phyloP scores from a whole-genome alignment of 2,888 invertebrate species.

The Drosophila fulvimacula region DNA sequence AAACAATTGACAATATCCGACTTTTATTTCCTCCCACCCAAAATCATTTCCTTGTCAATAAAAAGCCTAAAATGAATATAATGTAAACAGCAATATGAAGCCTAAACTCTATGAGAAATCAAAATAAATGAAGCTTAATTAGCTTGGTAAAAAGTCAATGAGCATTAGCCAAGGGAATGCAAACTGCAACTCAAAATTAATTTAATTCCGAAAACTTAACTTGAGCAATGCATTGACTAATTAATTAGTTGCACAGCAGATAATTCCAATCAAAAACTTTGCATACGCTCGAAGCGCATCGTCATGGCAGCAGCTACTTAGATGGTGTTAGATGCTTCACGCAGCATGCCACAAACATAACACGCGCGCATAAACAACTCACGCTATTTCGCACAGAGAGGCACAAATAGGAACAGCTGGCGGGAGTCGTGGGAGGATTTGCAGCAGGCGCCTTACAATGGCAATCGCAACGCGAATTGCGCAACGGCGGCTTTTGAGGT shows the following conservation, averaged over 20 bases:
- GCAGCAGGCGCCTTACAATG: constrained; percentile 39
- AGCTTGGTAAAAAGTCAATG: neutral
- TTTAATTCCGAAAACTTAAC: constrained; percentile 24
- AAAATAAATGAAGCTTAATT: constrained; percentile 5
- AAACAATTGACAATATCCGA: constrained; percentile 60
- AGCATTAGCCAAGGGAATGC: neutral
- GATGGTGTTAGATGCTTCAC: constrained; percentile 58
- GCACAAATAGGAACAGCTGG: neutral
- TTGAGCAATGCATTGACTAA: constrained; percentile 20
- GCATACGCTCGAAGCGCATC: neutral
- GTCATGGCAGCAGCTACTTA: constrained; percentile 44
- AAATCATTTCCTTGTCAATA: constrained; percentile 63
- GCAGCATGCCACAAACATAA: constrained; percentile 66
- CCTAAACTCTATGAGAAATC: neutral
- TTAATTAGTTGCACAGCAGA: constrained; percentile 38
- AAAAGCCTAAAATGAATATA: constrained; percentile 27
- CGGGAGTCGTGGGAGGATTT: constrained; percentile 7
- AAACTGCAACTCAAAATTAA: neutral
- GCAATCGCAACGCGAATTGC: constrained; percentile 56
- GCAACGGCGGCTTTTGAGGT: constrained; percentile 73
- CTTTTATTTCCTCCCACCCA: constrained; percentile 40
- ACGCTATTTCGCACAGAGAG: constrained; percentile 30
- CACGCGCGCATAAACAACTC: constrained; percentile 54
- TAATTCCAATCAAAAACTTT: constrained; percentile 27
- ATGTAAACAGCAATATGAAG: neutral